Evolutionary conservation across 2,113 vertebrate genomes (phyloP).

Genomic region (Pavo muticus): DNA sequence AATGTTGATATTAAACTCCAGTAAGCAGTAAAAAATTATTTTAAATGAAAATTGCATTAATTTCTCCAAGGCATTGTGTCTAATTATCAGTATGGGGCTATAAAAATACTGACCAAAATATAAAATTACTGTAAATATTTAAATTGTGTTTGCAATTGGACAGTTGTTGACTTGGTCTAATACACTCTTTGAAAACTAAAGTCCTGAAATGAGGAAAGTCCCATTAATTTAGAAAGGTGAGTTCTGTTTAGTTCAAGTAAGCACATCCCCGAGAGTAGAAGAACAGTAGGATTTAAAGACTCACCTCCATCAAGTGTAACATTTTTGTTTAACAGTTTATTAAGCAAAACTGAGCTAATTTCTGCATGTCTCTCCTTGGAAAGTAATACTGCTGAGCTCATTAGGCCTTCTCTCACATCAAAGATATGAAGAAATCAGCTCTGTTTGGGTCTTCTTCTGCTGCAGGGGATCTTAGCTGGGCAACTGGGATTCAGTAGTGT

Average conservation of each 20-base stretch:
- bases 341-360: slow-evolving; percentile 22
- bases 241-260: slow-evolving; percentile 6
- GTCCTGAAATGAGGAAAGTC: not conserved
- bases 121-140: not conserved
- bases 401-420: slow-evolving; percentile 13
- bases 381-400: not conserved
- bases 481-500: not conserved
- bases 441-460: slow-evolving; percentile 18
- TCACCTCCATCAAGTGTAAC: not conserved
- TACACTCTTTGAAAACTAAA: not conserved
- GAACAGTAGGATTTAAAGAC: not conserved
- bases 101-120: not conserved
- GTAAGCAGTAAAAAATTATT: not conserved
- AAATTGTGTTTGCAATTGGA: not conserved
- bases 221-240: not conserved
- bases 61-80: not conserved
- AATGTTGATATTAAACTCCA: not conserved
- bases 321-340: slow-evolving; percentile 26
- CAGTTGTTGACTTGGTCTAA: not conserved
- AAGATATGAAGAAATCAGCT: not conserved
- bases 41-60: not conserved
- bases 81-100: not conserved
- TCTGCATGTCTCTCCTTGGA: not conserved
- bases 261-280: not conserved
- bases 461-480: not conserved